Percentiles rank a stretch among this genome's conserved stretches.
Conservation (phyloP, 2,888 invertebrate species). For the Meteorus colon region DNA sequence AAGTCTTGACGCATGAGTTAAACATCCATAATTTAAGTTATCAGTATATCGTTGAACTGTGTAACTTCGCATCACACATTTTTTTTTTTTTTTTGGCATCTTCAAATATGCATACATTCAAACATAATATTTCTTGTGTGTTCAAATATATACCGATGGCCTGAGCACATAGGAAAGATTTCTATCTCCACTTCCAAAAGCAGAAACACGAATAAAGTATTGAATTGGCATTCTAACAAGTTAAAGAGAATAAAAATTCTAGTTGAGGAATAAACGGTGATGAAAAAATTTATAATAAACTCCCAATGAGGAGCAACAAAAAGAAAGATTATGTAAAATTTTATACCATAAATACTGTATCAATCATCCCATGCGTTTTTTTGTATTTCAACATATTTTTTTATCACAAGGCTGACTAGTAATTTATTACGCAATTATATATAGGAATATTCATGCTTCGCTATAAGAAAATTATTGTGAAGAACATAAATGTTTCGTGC, state of each 20-base stretch:
- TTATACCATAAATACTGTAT: neutral
- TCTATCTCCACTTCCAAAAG: slow-evolving; percentile 8
- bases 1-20: neutral
- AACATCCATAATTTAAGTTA: slow-evolving; percentile 24
- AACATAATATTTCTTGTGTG: neutral
- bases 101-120: neutral
- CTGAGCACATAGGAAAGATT: neutral
- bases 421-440: slow-evolving; percentile 31
- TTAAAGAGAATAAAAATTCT: neutral
- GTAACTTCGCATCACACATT: slow-evolving; percentile 1
- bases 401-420: slow-evolving; percentile 44
- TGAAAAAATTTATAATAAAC: neutral
- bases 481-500: neutral
- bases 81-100: neutral
- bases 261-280: neutral
- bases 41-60: slow-evolving; percentile 19
- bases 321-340: neutral
- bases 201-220: neutral
- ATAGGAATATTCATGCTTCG: neutral
- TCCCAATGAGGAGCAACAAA: neutral
- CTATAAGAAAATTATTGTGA: neutral
- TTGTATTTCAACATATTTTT: slow-evolving; percentile 36
- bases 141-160: neutral
- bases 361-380: neutral
- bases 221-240: neutral